Base-by-base conservation (phyloP, 1,140 invertebrate species). In the Brachystomella parvula region DNA sequence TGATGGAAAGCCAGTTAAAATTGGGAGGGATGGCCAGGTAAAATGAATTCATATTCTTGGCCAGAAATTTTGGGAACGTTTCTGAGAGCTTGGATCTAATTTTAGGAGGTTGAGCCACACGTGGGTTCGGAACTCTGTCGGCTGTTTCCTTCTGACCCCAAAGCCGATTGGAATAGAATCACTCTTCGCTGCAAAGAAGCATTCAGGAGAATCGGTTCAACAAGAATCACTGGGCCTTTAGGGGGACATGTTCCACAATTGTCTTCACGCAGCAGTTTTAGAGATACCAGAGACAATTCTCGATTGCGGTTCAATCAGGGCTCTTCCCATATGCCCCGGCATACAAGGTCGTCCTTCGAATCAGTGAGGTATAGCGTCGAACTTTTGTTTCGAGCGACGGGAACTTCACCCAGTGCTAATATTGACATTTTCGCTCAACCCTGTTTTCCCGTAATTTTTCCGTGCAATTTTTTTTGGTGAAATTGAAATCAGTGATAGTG, bases 1-100 rank as follows among this genome's bases (percentile, higher is more conserved):
- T 83, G 93, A 98, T 78, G 92, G 93, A 33, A 97, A 97, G 80
- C 94, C 94, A 61, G 94, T 98, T 0, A 98, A 98, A 83, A 98
- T 98, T 76, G 95, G 94, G 19, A 83, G 96, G 73, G 96, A 98
- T 84, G 96, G 96, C 21, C 96, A 85, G 77, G 82, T 82, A 76
- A 44, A 44, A 12, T 44, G 39, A 44, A 44, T n/a, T 12, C 39
- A n/a, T 9, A 12, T 12, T 44, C n/a, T n/a, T 44, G n/a, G n/a
- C n/a, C 39, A 44, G 39, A 44, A 12, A 12, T 44, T 9, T 12
- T 44, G n/a, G n/a, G n/a, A 44, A 44, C 9, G n/a, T 44, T 44
- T n/a, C n/a, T 44, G n/a, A 9, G n/a, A 44, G 39, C 39, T 44
- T 44, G n/a, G n/a, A 44, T 44, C n/a, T 12, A 44, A 44, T 44